Percentiles rank a stretch among this genome's conserved stretches.
These are phyloP conservation scores for Baccha elongata DNA, from an alignment of 2,888 invertebrate species.

Conservation along the genomic window DNA sequence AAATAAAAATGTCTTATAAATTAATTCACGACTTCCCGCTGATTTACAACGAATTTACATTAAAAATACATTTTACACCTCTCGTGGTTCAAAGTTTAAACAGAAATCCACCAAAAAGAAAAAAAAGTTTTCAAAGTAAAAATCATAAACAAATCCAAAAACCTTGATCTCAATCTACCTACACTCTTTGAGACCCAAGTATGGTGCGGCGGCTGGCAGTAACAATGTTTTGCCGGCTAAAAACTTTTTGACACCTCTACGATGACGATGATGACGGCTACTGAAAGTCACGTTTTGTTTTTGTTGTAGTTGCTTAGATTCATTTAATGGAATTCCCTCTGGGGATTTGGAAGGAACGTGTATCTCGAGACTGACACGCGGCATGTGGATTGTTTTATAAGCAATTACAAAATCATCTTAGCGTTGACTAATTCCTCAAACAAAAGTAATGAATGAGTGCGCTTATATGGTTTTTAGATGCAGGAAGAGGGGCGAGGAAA, in stretches of 20 bases:
- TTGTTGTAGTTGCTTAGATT: constrained; percentile 12
- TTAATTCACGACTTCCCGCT: constrained; percentile 32
- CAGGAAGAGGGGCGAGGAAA: background rate
- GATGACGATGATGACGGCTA: background rate
- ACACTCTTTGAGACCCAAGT: constrained; percentile 14
- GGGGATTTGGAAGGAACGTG: constrained; percentile 17
- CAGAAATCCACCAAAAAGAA: constrained; percentile 31
- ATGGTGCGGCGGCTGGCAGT: background rate
- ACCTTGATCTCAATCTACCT: constrained; percentile 61
- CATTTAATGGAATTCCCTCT: constrained; percentile 17
- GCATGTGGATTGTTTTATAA: constrained; percentile 38
- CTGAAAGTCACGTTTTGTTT: constrained; percentile 6
- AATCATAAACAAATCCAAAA: constrained; percentile 52
- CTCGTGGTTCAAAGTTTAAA: constrained; percentile 8
- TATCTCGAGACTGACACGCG: constrained; percentile 18
- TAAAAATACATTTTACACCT: constrained; percentile 42
- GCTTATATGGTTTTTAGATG: constrained; percentile 21
- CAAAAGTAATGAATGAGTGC: constrained; percentile 37
- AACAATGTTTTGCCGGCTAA: constrained; percentile 26
- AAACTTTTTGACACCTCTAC: constrained; percentile 30
- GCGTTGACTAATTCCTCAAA: constrained; percentile 30
- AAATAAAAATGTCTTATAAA: background rate
- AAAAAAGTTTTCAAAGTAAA: constrained; percentile 5
- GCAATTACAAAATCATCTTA: constrained; percentile 52
- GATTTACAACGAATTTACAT: constrained; percentile 45